A percentile compares a stretch with the other conserved stretches of the same genome.
Evolutionary conservation across 2,113 vertebrate species (phyloP).

Genomic region (Aleadryas rufinucha): DNA sequence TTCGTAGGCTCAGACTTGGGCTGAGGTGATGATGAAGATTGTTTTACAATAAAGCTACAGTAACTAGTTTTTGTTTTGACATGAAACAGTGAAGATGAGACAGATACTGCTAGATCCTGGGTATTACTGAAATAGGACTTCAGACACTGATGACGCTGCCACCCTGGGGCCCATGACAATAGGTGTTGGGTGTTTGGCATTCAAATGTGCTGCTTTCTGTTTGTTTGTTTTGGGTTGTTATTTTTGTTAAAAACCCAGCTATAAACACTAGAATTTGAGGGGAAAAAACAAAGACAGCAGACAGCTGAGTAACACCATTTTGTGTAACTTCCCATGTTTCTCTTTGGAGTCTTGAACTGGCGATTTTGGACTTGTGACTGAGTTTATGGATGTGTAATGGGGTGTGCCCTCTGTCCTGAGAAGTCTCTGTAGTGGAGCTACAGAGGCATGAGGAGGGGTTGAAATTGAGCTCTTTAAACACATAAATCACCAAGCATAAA

Average conservation of each 20-base stretch:
- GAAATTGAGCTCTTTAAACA: neutral
- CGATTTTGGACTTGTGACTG: neutral
- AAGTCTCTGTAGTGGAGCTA: neutral
- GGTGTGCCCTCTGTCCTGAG: neutral
- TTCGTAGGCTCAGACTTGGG: neutral
- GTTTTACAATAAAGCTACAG: neutral
- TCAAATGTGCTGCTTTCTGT: neutral
- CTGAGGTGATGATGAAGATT: neutral
- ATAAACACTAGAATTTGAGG: neutral
- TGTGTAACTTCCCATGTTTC: neutral
- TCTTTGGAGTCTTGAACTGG: neutral
- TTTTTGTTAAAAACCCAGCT: neutral
- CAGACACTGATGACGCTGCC: accelerated
- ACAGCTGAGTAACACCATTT: neutral
- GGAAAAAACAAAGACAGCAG: neutral
- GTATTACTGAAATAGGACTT: neutral
- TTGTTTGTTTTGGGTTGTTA: neutral
- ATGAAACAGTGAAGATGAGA: neutral
- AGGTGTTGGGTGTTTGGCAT: neutral
- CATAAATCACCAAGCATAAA: neutral
- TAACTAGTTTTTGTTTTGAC: neutral
- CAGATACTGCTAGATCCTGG: neutral
- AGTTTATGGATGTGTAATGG: neutral
- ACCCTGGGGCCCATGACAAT: neutral
- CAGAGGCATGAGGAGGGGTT: neutral